Base-by-base conservation (phyloP, 2,888 invertebrate species). In the Xylota segnis region DNA sequence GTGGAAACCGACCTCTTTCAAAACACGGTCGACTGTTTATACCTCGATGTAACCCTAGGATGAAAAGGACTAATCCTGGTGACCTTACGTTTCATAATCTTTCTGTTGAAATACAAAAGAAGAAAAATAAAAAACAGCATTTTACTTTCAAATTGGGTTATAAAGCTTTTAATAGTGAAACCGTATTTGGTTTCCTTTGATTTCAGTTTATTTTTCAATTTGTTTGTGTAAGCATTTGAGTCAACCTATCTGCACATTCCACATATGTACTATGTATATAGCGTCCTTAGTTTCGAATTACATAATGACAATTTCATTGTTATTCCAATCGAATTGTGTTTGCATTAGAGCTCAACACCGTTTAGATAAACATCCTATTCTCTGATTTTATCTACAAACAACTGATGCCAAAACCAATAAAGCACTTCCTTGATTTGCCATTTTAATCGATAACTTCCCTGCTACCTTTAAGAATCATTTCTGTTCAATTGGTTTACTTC, bases 371-470 rank as follows among this genome's bases (percentile, higher is more conserved):
- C 18, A 45, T n/a, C 18, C 37, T 12, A 40, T 27, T n/a, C 23
- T 47, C 29, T 29, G 50, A 50, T 50, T 76, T 45, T 12, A 58
- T n/a, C 16, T 59, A 29, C 66, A 43, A 66, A 66, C 14, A 59
- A 37, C 37, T 18, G 37, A 32, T 43, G 37, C 50, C 43, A 34
- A 63, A 32, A 50, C 47, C 81, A 75, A 74, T 74, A 61, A 68
- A 61, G 45, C 50, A 52, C 43, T 58, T 63, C 50, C 50, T 54
- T 56, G 10, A 56, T 47, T 29, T 68, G 47, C 32, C 40, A 71
- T 37, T 58, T 58, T 43, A 82, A 82, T 71, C 71, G 65, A 71
- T 76, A 71, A 47, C 50, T 71, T 65, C 23, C 32, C 34, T 52
- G 27, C n/a, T 47, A 47, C 65, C 70, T 66, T 75, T 65, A 29